Evolutionary conservation across 2,797 vertebrate genomes (phyloP).

Genomic region (Harpia harpyja): DNA sequence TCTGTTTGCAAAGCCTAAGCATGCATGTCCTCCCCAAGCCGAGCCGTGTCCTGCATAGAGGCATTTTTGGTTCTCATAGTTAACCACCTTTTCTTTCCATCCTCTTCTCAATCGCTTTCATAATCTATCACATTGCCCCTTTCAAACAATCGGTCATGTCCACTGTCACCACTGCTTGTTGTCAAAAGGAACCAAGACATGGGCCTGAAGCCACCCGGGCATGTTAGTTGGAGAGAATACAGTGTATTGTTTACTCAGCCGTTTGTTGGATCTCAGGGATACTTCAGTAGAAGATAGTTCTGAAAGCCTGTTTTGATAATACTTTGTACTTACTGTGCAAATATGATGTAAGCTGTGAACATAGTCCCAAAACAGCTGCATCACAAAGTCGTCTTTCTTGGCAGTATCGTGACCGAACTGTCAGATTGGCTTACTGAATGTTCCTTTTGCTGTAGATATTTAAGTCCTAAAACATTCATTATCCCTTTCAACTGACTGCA

Average conservation of each 20-base stretch:
- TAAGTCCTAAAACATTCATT: not conserved
- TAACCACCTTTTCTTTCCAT: not conserved
- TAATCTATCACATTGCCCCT: not conserved
- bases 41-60: not conserved
- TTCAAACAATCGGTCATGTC: not conserved
- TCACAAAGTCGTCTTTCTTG: not conserved
- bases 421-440: not conserved
- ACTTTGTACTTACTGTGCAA: not conserved
- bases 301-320: not conserved
- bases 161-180: not conserved
- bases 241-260: not conserved
- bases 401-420: not conserved
- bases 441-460: not conserved
- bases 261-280: not conserved
- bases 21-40: not conserved
- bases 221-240: not conserved
- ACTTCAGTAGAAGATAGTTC: not conserved
- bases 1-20: not conserved
- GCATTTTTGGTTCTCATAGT: not conserved
- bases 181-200: not conserved
- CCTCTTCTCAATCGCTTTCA: not conserved
- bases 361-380: not conserved
- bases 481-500: not conserved
- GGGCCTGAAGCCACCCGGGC: not conserved
- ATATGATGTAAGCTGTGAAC: not conserved